phyloP scores from a whole-genome alignment of 2,113 vertebrate genomes.

The Salminus brasiliensis region DNA sequence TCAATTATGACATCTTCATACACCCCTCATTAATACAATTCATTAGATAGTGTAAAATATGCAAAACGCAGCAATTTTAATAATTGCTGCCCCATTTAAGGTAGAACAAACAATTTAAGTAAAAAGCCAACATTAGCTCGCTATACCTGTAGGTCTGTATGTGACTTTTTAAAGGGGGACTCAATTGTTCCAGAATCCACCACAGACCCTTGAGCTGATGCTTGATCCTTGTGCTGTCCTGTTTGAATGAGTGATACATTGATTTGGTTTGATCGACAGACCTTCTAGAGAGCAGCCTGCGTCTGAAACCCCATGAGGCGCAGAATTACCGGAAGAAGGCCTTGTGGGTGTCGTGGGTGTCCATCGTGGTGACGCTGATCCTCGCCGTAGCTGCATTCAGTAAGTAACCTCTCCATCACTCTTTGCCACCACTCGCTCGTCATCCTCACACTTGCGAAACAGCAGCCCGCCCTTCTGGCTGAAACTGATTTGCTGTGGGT shows the following conservation, averaged over 20 bases:
- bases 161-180: no score
- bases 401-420: slow-evolving; percentile 77
- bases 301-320: slow-evolving; percentile 98
- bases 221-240: neutral
- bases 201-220: neutral
- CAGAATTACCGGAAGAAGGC: slow-evolving; percentile 98
- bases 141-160: no score
- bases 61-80: no score
- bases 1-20: no score
- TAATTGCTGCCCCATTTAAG: no score
- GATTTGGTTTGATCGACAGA: slow-evolving; percentile 71
- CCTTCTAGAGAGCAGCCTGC: slow-evolving; percentile 96
- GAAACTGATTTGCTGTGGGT: neutral
- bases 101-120: no score
- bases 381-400: slow-evolving; percentile 94
- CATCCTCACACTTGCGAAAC: neutral
- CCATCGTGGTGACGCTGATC: slow-evolving; percentile 90
- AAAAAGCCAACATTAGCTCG: no score
- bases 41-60: no score
- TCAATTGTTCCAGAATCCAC: no score
- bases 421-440: neutral
- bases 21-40: no score
- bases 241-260: neutral
- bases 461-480: neutral
- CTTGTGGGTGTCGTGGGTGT: slow-evolving; percentile 95